Evolutionary conservation across 2,113 vertebrate genomes (phyloP).

Genomic region (Machaerirhynchus nigripectus): DNA sequence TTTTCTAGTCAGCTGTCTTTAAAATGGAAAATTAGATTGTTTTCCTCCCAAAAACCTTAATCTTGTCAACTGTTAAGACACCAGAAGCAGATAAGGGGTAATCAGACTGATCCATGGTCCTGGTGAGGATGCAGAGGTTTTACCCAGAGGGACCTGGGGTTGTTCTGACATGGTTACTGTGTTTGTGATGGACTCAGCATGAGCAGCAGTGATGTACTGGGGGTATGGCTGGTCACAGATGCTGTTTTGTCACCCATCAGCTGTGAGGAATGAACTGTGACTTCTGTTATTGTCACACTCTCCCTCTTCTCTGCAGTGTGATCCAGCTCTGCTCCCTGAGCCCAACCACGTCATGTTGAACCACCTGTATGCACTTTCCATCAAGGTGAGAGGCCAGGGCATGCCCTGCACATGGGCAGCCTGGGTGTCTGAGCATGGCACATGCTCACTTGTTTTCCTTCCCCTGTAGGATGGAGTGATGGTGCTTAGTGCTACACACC

Average conservation of each 20-base stretch:
- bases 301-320: constrained; percentile 78
- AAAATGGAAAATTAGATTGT: background rate
- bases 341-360: constrained; percentile 98
- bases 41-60: background rate
- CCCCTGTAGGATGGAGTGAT: constrained; percentile 91
- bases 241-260: background rate
- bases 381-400: constrained; percentile 80
- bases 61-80: background rate
- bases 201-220: background rate
- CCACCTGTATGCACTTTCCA: constrained; percentile 95
- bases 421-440: background rate
- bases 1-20: background rate
- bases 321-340: constrained; percentile 95
- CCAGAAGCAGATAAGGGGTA: background rate
- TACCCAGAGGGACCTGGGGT: background rate
- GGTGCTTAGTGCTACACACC: constrained; percentile 96
- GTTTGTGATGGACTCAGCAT: rapidly evolving
- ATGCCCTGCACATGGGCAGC: background rate
- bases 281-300: background rate
- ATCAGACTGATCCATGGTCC: rapidly evolving
- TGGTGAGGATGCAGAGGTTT: background rate
- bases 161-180: background rate
- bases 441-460: background rate
- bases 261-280: background rate
- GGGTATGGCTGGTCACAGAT: background rate